Evolutionary conservation across 2,113 vertebrate species (phyloP), one percentile per base, ranked within the genome.

Genomic region (Passer domesticus): DNA sequence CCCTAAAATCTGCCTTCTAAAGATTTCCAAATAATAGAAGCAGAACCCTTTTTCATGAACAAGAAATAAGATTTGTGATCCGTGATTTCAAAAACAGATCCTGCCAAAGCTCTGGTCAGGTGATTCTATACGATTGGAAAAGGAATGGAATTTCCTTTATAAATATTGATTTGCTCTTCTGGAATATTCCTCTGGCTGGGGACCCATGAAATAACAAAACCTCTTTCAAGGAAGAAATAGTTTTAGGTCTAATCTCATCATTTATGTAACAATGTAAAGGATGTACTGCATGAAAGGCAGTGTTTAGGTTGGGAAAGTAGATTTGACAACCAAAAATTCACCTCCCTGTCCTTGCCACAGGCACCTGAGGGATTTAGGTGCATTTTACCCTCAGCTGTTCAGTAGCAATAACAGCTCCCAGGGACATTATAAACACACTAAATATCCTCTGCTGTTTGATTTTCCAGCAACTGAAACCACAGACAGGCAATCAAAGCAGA

Each of bases 81-180:
- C 52, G 12, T 1, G 6, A 35, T 52, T 77, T 83, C 35, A 88
- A 59, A 83, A 59, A 9, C 33, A 47, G 49, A 88, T 23, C 50
- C 22, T 1, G 0, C 9, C 53, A 76, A 49, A 77, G 6, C 30
- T 76, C 67, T 33, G 44, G 20, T 28, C 58, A 69, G 74, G 17
- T 0, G 0, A 5, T 52, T 35, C 5, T 3, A 1, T 11, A 6
- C 25, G 7, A 50, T 0, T 73, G 49, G 37, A 46, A 79, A 64
- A 6, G 0, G 5, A 44, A 43, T 53, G 44, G 53, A 69, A 67
- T 74, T 85, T 85, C 63, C 46, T 85, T 62, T 23, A 7, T 62
- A 74, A 90, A 67, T 66, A 53, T 0, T 31, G 30, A 30, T 62
- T 62, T 72, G 7, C 10, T 69, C 6, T 73, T 84, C 46, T 62